Evolutionary conservation across 2,888 invertebrate species (phyloP), one percentile per base, ranked within the genome.

Genomic region (Linnaemya vulpina): DNA sequence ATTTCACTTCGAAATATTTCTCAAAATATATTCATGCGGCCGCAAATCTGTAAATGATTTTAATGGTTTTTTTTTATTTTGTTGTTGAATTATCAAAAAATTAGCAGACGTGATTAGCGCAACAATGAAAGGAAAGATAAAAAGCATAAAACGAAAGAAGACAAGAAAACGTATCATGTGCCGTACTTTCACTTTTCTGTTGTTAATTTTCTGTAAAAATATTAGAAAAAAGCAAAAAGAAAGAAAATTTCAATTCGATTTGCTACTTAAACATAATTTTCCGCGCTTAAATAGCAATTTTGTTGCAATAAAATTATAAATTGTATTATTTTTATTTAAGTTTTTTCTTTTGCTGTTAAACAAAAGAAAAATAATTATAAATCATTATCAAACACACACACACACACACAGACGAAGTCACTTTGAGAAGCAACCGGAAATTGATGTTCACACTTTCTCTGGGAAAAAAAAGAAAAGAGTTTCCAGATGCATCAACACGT

Each of bases 121-220:
- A 43, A 58, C 0, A 43, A 40, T 2, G 20, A 17, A 38, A 20
- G 1, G 1, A 20, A 20, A 40, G 5, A 11, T n/a, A 63, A 40
- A 15, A 15, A 3, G n/a, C 5, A 62, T 49, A 15, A 46, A 65
- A 65, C 35, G 9, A 38, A 62, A 49, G 13, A 15, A 51, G 51
- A 13, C n/a, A 51, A 17, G 3, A 17, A 30, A 5, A 43, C 13
- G 20, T 30, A 9, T 30, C 17, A 40, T 17, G 15, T 15, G 22
- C 20, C 8, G 30, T 9, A 76, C 76, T 76, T 76, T 76, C 76
- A 76, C 76, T 67, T 76, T 75, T 46, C 9, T 30, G 46, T 20
- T 20, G 3, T 20, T 22, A 73, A 60, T 73, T 65, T 67, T 13
- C 17, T 35, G 22, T 22, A 38, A 22, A 51, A 58, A n/a, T 15